phyloP scores from a whole-genome alignment of 2,113 vertebrate species.

The Aramus guarauna region DNA sequence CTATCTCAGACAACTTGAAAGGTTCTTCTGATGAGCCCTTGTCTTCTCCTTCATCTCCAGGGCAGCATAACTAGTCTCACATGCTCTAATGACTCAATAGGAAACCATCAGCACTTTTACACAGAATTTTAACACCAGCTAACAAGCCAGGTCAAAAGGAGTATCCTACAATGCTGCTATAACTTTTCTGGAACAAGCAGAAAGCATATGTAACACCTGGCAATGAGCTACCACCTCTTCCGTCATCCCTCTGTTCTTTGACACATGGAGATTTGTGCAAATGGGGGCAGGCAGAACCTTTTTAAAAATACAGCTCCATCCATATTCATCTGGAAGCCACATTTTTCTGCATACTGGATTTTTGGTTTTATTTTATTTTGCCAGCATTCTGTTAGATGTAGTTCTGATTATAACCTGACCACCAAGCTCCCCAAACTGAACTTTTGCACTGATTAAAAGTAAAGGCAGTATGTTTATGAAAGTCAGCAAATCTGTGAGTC shows the following conservation, averaged over 20 bases:
- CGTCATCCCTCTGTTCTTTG: not conserved
- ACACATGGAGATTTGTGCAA: slow-evolving; percentile 5
- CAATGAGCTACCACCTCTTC: not conserved
- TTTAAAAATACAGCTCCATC: not conserved
- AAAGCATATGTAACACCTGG: not conserved
- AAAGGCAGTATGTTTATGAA: slow-evolving; percentile 64
- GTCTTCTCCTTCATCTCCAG: not conserved
- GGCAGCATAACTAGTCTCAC: not conserved
- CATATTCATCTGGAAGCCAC: slow-evolving; percentile 42
- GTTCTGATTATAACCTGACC: slow-evolving; percentile 63
- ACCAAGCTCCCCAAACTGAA: slow-evolving; percentile 51
- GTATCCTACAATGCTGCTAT: not conserved
- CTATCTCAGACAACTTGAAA: not conserved
- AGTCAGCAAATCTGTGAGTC: slow-evolving; percentile 74
- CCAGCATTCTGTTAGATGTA: slow-evolving; percentile 26
- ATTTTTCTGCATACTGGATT: not conserved
- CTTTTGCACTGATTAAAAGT: slow-evolving; percentile 64
- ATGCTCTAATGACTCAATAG: not conserved
- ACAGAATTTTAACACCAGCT: not conserved
- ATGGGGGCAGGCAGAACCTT: not conserved
- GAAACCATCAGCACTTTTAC: not conserved
- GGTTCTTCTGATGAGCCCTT: not conserved
- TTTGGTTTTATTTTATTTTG: slow-evolving; percentile 48
- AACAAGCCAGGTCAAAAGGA: not conserved
- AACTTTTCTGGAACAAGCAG: not conserved